Evolutionary conservation across 2,797 vertebrate species (phyloP).

Genomic region (Apogon hyalosoma): DNA sequence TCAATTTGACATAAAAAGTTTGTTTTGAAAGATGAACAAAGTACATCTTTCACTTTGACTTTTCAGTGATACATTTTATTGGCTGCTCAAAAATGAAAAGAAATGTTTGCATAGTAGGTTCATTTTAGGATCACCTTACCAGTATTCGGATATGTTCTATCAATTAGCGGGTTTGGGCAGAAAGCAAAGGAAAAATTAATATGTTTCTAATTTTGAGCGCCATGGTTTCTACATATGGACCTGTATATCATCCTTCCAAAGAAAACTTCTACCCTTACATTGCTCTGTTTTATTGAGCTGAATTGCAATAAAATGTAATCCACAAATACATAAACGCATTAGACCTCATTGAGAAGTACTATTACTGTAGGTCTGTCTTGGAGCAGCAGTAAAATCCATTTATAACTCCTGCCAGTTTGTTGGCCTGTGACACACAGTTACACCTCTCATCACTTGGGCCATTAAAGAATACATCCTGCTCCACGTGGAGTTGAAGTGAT

Average conservation of each 20-base stretch:
- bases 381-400: slow-evolving; percentile 80
- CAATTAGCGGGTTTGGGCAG: slow-evolving; percentile 77
- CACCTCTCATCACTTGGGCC: slow-evolving; percentile 78
- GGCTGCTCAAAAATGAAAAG: slow-evolving; percentile 30
- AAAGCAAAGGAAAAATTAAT: slow-evolving; percentile 79
- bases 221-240: slow-evolving; percentile 78
- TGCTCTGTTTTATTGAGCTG: slow-evolving; percentile 80
- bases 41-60: slow-evolving; percentile 31
- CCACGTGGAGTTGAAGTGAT: slow-evolving; percentile 53
- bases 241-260: slow-evolving; percentile 76
- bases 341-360: slow-evolving; percentile 78
- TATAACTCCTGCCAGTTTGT: slow-evolving; percentile 72
- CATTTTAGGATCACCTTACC: slow-evolving; percentile 74
- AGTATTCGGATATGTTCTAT: slow-evolving; percentile 79
- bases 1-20: slow-evolving; percentile 23
- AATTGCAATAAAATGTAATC: slow-evolving; percentile 82
- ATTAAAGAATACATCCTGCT: slow-evolving; percentile 61
- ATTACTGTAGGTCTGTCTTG: slow-evolving; percentile 65
- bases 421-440: slow-evolving; percentile 72
- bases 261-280: slow-evolving; percentile 81
- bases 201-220: slow-evolving; percentile 80
- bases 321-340: slow-evolving; percentile 83
- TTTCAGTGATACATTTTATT: slow-evolving; percentile 47
- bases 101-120: slow-evolving; percentile 57
- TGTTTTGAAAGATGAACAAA: slow-evolving; percentile 26